phyloP scores from a whole-genome alignment of 2,888 invertebrate species.

The Oscheius sp. region DNA sequence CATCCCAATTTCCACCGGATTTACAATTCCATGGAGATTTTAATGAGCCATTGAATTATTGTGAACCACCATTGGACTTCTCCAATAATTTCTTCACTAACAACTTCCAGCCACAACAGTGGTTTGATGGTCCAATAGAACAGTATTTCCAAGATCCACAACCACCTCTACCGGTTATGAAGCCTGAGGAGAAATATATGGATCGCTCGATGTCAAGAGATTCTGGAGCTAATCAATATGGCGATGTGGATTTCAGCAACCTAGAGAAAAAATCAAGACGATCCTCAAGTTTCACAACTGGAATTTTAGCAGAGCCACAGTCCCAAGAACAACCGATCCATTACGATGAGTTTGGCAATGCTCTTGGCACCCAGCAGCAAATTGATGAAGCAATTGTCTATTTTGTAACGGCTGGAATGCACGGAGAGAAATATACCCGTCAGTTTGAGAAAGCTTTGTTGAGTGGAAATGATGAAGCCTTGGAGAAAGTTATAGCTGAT shows the following conservation, averaged over 20 bases:
- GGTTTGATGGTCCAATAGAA: neutral
- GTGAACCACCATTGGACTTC: too few species aligned
- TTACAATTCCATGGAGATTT: too few species aligned
- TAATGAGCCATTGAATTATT: too few species aligned
- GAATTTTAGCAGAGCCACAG: neutral
- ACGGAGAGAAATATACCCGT: too few species aligned
- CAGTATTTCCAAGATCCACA: neutral
- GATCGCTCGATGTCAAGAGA: neutral
- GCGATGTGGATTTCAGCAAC: too few species aligned
- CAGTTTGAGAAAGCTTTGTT: neutral
- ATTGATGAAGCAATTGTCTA: neutral
- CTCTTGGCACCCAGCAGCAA: neutral
- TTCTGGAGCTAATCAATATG: too few species aligned
- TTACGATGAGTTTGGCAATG: neutral
- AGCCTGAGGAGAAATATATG: neutral
- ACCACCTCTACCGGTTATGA: neutral
- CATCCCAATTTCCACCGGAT: too few species aligned
- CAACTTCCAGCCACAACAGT: neutral
- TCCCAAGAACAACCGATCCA: neutral
- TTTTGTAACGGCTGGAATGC: neutral
- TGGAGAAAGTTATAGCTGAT: neutral
- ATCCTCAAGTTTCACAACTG: slow-evolving; percentile 11
- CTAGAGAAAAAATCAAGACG: neutral
- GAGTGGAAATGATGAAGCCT: neutral
- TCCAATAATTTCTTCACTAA: too few species aligned